These are phyloP conservation scores for Caenorhabditis tropicalis DNA, from an alignment of 1,140 invertebrate species.

Conservation along the genomic window DNA sequence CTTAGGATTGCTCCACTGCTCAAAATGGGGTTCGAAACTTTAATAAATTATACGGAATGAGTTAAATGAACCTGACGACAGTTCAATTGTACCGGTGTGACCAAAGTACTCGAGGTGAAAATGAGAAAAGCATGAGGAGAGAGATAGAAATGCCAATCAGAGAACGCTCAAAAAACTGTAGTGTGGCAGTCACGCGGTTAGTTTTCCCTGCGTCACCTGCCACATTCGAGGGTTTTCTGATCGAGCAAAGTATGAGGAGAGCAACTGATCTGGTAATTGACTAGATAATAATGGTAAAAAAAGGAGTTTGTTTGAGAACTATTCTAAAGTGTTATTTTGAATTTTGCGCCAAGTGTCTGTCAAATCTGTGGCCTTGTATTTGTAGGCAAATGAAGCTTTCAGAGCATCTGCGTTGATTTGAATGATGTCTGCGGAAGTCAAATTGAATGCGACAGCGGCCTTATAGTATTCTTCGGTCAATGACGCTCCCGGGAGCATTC, in stretches of 20 bases:
- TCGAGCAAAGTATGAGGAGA: constrained; percentile 18
- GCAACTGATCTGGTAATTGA: too few species aligned
- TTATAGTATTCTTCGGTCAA: constrained; percentile 43
- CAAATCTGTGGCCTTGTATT: neutral
- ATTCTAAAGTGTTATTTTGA: neutral
- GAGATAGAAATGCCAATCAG: constrained; percentile 3
- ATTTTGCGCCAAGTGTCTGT: neutral
- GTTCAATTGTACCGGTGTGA: neutral
- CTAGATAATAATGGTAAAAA: neutral
- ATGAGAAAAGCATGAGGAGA: neutral
- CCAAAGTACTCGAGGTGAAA: constrained; percentile 36
- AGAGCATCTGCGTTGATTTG: neutral
- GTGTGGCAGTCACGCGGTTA: constrained; percentile 22
- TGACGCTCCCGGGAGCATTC: constrained; percentile 29
- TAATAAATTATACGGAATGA: too few species aligned
- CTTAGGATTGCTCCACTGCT: too few species aligned
- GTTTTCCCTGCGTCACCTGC: constrained; percentile 17
- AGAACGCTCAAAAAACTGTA: constrained; percentile 27
- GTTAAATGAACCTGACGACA: neutral
- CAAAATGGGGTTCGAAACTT: too few species aligned
- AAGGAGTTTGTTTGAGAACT: neutral
- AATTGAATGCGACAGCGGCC: neutral
- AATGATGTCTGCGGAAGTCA: neutral
- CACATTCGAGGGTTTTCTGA: constrained; percentile 23
- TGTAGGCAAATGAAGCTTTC: neutral